phyloP scores from a whole-genome alignment of 1,140 invertebrate species.

The Euura saliciscinereae region DNA sequence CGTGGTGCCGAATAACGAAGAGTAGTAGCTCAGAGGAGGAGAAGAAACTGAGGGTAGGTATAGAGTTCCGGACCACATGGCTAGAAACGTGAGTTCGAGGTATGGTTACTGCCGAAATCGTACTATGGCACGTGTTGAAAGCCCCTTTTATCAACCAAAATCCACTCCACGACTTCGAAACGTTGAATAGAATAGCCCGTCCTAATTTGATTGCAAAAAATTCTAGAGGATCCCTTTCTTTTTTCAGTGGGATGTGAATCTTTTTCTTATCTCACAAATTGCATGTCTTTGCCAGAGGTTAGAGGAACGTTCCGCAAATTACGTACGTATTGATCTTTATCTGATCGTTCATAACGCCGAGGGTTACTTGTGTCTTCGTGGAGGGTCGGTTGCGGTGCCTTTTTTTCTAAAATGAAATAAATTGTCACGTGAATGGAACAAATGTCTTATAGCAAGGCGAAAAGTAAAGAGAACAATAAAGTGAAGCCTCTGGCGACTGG shows the following conservation, averaged over 20 bases:
- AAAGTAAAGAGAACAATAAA: constrained; percentile 5
- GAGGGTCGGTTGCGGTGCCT: background rate
- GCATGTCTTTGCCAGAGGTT: too few species aligned
- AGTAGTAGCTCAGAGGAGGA: background rate
- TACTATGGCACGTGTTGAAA: too few species aligned
- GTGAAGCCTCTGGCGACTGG: background rate
- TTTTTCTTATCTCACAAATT: too few species aligned
- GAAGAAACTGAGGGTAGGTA: background rate
- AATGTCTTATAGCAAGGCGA: background rate
- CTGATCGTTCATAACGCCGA: background rate
- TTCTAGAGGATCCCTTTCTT: too few species aligned
- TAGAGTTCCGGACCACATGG: constrained; percentile 1
- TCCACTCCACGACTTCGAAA: too few species aligned
- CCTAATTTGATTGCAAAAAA: too few species aligned
- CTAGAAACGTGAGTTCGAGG: background rate
- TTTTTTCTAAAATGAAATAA: constrained; percentile 1
- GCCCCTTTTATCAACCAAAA: too few species aligned
- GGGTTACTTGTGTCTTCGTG: background rate
- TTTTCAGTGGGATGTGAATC: too few species aligned
- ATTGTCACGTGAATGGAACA: background rate
- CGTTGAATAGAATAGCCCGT: too few species aligned
- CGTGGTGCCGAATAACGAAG: constrained; percentile 1
- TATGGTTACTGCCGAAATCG: background rate
- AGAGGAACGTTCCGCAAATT: too few species aligned
- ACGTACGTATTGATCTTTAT: background rate